Percentiles rank a stretch among this genome's conserved stretches.
Evolutionary conservation across 2,888 invertebrate genomes (phyloP).

Genomic region (Eristalis arbustorum): DNA sequence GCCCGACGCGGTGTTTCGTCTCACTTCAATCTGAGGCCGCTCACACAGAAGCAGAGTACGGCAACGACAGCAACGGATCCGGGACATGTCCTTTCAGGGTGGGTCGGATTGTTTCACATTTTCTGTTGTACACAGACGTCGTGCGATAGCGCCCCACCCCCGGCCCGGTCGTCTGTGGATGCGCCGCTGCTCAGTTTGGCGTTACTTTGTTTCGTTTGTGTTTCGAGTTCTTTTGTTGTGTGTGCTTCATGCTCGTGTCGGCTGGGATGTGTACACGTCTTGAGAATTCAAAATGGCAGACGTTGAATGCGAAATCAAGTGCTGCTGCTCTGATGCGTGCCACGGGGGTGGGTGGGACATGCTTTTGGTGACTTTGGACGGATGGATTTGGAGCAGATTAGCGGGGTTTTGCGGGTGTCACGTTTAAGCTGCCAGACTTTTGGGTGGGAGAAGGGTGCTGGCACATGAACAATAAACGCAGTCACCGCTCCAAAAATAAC

Average conservation of each 20-base stretch:
- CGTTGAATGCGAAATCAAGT: constrained; percentile 42
- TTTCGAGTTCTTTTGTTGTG: constrained; percentile 15
- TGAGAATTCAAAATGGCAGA: constrained; percentile 69
- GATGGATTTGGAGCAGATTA: background rate
- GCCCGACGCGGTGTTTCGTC: constrained; percentile 63
- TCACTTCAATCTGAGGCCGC: constrained; percentile 62
- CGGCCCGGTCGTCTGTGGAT: background rate
- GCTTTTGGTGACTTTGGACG: background rate
- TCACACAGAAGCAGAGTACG: constrained; percentile 4
- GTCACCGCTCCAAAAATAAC: too few relatives aligned
- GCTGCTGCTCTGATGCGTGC: constrained; percentile 45
- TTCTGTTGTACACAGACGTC: background rate
- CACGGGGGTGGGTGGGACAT: background rate
- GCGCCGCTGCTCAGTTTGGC: constrained; percentile 59
- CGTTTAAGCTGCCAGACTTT: background rate
- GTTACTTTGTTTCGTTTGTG: constrained; percentile 54
- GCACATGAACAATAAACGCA: too few relatives aligned
- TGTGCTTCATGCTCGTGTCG: constrained; percentile 15
- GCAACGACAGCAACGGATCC: constrained; percentile 12
- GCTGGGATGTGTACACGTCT: constrained; percentile 35
- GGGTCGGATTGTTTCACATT: background rate
- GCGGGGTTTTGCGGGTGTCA: background rate
- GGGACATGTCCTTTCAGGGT: constrained; percentile 49
- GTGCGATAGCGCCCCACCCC: constrained; percentile 37
- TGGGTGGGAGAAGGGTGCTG: background rate